Evolutionary conservation across 2,888 invertebrate species (phyloP), one percentile per base, ranked within the genome.

Genomic region (Drosophila rellima): DNA sequence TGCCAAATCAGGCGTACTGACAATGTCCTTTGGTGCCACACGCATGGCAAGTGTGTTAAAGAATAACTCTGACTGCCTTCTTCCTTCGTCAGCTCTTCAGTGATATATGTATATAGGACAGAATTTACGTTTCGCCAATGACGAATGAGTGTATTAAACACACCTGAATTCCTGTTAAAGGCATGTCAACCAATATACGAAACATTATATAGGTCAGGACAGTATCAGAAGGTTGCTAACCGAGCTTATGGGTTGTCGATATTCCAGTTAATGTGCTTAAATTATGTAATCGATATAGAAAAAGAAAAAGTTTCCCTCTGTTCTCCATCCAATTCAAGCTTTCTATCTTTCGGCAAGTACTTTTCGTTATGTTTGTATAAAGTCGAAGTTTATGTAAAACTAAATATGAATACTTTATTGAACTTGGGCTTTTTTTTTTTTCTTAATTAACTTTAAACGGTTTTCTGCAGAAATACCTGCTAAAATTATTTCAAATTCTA

Each of bases 1-100:
- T 68, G 69, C 75, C 75, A 78, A 79, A 82, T 79, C 78, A 66
- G 56, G 70, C 78, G 63, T 74, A 54, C 52, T 15, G 48, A 17
- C 42, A 48, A 57, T 44, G 78, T 72, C 67, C 74, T 77, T 77
- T 54, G 67, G 29, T 45, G 52, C 45, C 65, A 26, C 20, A 66
- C 61, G 62, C 72, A 61, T 55, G 50, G 31, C 64, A 44, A 42
- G 42, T 40, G 20, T 42, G 18, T 50, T 18, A 55, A 71, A 47
- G 55, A 45, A 71, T 59, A 77, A 45, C 40, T 5, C n/a, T 20
- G 47, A 33, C 55, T 55, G 17, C 39, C 23, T 29, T 10, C 37
- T 6, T 2, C n/a, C 18, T 17, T 15, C 17, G 3, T 8, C 33
- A 33, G 29, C 10, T 51, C 18, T 40, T 50, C 29, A 55, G 20